Percentiles rank a stretch among this genome's conserved stretches.
phyloP scores from a whole-genome alignment of 1,140 invertebrate species.

The Papilio aristodemus region DNA sequence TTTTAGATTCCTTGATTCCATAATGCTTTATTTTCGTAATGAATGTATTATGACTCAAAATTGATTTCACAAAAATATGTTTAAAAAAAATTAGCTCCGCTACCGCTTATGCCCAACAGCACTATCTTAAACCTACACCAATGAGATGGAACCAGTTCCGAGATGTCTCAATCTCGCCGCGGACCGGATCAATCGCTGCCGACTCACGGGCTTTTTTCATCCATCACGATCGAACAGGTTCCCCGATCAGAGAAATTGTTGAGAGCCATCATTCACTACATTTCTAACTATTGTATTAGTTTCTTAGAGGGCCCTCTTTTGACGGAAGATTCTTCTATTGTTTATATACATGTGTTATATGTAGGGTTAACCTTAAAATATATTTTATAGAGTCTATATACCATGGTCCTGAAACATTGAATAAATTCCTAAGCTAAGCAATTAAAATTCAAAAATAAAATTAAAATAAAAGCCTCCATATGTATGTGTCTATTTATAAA shows the following conservation, averaged over 20 bases:
- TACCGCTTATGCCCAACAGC: constrained; percentile 38
- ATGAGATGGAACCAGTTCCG: constrained; percentile 69
- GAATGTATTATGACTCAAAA: no score
- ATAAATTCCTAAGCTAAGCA: no score
- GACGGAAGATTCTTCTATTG: not conserved
- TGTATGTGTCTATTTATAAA: no score
- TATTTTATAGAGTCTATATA: not conserved
- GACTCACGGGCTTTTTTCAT: constrained; percentile 69
- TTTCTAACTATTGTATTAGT: constrained; percentile 31
- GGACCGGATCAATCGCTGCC: constrained; percentile 70
- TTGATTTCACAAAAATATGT: not conserved
- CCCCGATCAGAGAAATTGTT: constrained; percentile 54
- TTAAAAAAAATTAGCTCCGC: constrained; percentile 34
- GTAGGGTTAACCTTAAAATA: not conserved
- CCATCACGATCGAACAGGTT: constrained; percentile 66
- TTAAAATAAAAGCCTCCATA: no score
- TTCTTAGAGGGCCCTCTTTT: constrained; percentile 19
- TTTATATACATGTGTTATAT: not conserved
- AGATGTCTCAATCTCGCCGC: constrained; percentile 77
- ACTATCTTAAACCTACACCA: constrained; percentile 45
- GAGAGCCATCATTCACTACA: constrained; percentile 53
- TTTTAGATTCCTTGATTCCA: no score
- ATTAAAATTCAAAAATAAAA: no score
- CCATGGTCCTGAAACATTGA: no score
- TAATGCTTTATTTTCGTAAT: no score